These are phyloP conservation scores for Zosterops hypoxanthus DNA, from an alignment of 2,113 vertebrate genomes.

Conservation along the genomic window DNA sequence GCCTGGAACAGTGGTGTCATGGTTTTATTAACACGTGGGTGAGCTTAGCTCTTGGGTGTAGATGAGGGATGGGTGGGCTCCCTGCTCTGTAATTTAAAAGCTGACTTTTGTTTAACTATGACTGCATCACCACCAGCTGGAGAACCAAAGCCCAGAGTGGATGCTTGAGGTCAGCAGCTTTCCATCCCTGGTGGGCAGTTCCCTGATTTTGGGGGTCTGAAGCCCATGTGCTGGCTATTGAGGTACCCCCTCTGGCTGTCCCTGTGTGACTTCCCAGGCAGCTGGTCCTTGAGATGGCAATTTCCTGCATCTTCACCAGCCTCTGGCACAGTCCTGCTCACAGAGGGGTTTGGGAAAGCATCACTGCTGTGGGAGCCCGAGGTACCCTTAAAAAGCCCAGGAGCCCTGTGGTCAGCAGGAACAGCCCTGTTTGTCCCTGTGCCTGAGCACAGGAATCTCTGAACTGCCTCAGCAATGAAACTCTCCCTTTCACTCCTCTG, in stretches of 20 bases:
- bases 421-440: rapidly evolving
- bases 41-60: background rate
- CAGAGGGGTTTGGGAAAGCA: background rate
- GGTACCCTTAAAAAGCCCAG: background rate
- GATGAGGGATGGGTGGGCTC: background rate
- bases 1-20: background rate
- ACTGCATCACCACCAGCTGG: background rate
- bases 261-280: background rate
- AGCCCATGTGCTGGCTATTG: rapidly evolving
- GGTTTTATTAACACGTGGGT: background rate
- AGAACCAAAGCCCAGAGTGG: rapidly evolving
- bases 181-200: background rate
- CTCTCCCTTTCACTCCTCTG: background rate
- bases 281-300: background rate
- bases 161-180: background rate
- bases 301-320: background rate
- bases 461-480: background rate
- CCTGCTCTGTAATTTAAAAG: background rate
- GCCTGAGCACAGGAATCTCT: background rate
- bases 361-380: rapidly evolving
- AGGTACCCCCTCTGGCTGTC: background rate
- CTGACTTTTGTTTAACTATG: background rate
- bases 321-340: background rate
- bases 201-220: background rate
- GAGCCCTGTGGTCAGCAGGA: background rate